These are phyloP conservation scores for Ptychobarbus kaznakovi DNA, from an alignment of 2,797 vertebrate species.

Conservation along the genomic window DNA sequence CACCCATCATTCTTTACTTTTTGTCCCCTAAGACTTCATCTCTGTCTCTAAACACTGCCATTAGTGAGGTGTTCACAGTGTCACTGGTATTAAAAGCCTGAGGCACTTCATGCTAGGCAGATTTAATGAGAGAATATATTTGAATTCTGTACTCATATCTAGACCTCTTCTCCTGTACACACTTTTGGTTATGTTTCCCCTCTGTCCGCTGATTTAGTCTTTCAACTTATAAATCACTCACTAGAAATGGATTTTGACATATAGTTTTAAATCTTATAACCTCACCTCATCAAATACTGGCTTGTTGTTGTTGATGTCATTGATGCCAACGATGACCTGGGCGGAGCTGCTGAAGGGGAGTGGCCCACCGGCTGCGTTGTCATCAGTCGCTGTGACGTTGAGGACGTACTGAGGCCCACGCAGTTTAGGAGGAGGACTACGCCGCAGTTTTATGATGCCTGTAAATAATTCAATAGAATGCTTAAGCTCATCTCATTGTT, in stretches of 20 bases:
- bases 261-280: background rate
- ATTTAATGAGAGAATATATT: conserved; percentile 41
- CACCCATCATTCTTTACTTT: conserved; percentile 25
- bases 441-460: conserved; percentile 89
- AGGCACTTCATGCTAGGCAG: conserved; percentile 35
- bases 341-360: conserved; percentile 86
- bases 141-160: conserved; percentile 33
- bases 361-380: conserved; percentile 85
- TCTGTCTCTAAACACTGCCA: conserved; percentile 28
- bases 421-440: conserved; percentile 81
- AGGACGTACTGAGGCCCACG: conserved; percentile 82
- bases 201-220: background rate
- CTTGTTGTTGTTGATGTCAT: conserved; percentile 91
- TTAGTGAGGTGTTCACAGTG: conserved; percentile 46
- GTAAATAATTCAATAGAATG: conserved; percentile 33
- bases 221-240: background rate
- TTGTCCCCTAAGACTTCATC: conserved; percentile 3
- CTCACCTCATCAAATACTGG: conserved; percentile 87
- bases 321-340: conserved; percentile 88
- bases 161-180: background rate
- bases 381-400: conserved; percentile 88
- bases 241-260: background rate
- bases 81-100: conserved; percentile 34
- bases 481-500: background rate
- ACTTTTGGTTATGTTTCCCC: conserved; percentile 2